Evolutionary conservation across 2,888 invertebrate genomes (phyloP), one percentile per base, ranked within the genome.

Genomic region (Polietes domitor): DNA sequence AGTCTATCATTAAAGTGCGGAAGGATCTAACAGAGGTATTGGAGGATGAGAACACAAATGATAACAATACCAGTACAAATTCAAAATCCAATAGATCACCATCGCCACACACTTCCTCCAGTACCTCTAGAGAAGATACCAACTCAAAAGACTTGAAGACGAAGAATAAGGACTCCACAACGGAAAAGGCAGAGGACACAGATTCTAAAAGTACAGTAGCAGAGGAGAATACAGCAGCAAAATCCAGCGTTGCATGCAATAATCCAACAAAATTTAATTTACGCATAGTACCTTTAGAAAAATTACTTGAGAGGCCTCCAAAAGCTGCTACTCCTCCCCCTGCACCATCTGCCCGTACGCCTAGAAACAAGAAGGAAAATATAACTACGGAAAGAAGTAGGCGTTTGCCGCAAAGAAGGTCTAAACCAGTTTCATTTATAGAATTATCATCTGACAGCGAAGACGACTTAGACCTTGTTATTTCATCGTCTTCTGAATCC

Each of bases 221-320:
- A 32, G 32, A 79, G 58, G 77, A 85, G 28, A 77, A 75, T 24
- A 53, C 78, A 50, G 70, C 4, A 7, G 82, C 75, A 53, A 74
- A 86, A 81, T 80, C 85, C 71, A 75, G 83, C 47, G 76, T 86
- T 71, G 82, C 85, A 43, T 76, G 85, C 61, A 85, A 82, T 61
- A 85, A 63, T 83, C 21, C 68, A 24, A 87, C 82, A 82, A 85
- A 85, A 80, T 88, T 87, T 75, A 90, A 90, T 86, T 88, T 90
- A 79, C 90, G 89, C 50, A 88, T 91, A 85, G 90, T 91, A 70
- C 91, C 91, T 80, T 78, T 91, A 71, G 90, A 89, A 71, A 89
- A 90, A 85, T 82, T 91, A 73, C 83, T 91, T 65, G 89, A 89
- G 55, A 85, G 86, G 65, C 89, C 91, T 17, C n/a, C 32, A 17